These are phyloP conservation scores for Thripadectes ignobilis DNA, from an alignment of 2,797 vertebrate genomes.

Conservation along the genomic window DNA sequence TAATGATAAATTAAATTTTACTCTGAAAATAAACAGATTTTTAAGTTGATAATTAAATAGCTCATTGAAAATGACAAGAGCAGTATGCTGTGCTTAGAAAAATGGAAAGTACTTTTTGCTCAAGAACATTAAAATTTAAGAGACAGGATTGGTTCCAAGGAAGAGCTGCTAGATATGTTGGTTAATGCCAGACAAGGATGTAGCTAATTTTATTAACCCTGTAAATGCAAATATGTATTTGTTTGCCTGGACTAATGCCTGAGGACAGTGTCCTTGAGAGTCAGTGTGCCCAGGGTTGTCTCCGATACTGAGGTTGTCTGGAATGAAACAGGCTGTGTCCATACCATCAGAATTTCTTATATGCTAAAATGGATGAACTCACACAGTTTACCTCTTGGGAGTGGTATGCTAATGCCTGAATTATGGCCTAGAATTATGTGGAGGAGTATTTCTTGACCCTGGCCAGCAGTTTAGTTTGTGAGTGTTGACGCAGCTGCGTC, in stretches of 20 bases:
- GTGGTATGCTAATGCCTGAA: neutral
- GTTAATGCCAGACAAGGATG: neutral
- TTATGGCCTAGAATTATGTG: neutral
- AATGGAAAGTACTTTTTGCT: neutral
- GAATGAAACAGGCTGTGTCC: neutral
- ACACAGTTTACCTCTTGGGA: neutral
- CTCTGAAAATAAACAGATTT: neutral
- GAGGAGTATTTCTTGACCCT: neutral
- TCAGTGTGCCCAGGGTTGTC: neutral
- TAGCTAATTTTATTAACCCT: neutral
- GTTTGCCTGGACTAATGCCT: neutral
- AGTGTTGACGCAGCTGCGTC: neutral
- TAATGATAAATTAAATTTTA: neutral
- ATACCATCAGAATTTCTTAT: neutral
- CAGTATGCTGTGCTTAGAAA: neutral
- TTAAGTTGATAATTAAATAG: neutral
- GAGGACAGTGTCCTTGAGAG: neutral
- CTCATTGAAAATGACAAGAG: neutral
- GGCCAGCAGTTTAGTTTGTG: neutral
- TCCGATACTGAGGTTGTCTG: neutral
- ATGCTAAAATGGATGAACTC: neutral
- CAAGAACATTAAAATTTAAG: neutral
- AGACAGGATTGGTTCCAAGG: neutral
- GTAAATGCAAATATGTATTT: neutral
- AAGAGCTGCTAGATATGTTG: neutral